These are phyloP conservation scores for Etheostoma cragini DNA, from an alignment of 2,113 vertebrate genomes.

Conservation along the genomic window DNA sequence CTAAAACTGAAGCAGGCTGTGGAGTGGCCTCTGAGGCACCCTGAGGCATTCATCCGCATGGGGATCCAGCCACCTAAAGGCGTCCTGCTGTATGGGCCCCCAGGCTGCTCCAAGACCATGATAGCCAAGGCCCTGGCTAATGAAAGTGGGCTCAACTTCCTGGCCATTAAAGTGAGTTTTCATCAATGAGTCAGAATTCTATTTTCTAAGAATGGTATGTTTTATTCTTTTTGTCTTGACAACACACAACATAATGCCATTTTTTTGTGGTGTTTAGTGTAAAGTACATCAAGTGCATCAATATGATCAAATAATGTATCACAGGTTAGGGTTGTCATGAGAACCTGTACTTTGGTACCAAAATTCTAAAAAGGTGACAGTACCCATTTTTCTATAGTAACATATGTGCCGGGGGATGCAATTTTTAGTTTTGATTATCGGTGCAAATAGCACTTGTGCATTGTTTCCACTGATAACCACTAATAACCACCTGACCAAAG, in stretches of 20 bases:
- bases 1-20: conserved; percentile 95
- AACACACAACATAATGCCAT: background rate
- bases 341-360: too few relatives aligned
- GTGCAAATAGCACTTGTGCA: background rate
- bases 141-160: conserved; percentile 96
- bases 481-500: background rate
- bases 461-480: too few relatives aligned
- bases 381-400: too few relatives aligned
- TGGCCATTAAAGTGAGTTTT: conserved; percentile 91
- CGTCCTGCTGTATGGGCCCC: conserved; percentile 94
- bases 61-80: conserved; percentile 95
- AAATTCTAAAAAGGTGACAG: too few relatives aligned
- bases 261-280: background rate
- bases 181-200: background rate
- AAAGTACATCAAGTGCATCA: too few relatives aligned
- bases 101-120: conserved; percentile 99
- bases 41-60: conserved; percentile 91
- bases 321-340: too few relatives aligned
- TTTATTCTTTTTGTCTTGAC: background rate
- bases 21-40: conserved; percentile 96
- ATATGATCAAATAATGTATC: too few relatives aligned
- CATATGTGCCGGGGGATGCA: too few relatives aligned
- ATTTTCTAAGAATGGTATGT: background rate
- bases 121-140: conserved; percentile 96
- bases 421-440: background rate